These are phyloP conservation scores for Lichenostomus cassidix DNA, from an alignment of 2,113 vertebrate genomes.

Conservation along the genomic window DNA sequence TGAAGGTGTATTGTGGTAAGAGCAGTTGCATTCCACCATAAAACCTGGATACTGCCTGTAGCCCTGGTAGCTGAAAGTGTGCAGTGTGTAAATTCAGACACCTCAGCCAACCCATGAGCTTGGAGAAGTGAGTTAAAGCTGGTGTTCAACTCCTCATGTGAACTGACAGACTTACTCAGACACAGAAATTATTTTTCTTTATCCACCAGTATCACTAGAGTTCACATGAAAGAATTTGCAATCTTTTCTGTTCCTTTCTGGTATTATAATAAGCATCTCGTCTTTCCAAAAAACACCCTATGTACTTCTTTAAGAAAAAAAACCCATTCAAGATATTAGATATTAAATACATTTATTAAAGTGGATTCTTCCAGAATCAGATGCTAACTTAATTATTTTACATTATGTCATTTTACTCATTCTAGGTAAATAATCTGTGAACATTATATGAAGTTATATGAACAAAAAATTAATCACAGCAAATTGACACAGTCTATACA, in stretches of 20 bases:
- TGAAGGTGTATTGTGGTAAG: background rate
- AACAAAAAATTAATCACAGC: background rate
- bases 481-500: background rate
- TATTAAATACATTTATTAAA: background rate
- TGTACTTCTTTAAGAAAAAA: background rate
- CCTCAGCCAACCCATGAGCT: background rate
- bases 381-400: background rate
- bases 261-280: background rate
- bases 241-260: background rate
- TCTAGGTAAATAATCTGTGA: background rate
- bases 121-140: background rate
- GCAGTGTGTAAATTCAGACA: background rate
- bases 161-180: background rate
- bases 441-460: background rate
- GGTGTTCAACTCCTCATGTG: background rate
- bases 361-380: background rate
- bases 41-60: background rate
- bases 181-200: background rate
- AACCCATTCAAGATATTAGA: accelerated
- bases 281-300: background rate
- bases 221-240: background rate
- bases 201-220: background rate
- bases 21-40: background rate
- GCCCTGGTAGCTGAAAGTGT: background rate
- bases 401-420: background rate